Conservation (phyloP, 2,797 vertebrate genomes). For the Momotus momota region DNA sequence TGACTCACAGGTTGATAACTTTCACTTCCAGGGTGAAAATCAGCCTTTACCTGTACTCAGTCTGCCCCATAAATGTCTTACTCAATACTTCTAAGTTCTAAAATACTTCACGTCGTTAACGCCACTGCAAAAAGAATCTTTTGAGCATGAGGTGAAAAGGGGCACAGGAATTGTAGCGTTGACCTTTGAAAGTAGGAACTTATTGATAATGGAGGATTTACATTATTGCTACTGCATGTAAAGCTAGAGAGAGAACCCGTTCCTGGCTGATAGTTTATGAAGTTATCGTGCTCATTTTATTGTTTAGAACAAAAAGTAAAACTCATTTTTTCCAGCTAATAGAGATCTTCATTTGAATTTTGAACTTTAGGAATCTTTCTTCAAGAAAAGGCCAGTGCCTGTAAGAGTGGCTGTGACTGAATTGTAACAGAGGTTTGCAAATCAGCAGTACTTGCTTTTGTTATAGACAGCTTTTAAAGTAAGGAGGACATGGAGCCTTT, state of each 20-base stretch:
- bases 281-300: background rate
- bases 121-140: background rate
- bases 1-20: background rate
- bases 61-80: background rate
- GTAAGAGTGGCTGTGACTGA: background rate
- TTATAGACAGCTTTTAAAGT: background rate
- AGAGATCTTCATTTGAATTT: background rate
- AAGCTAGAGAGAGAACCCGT: background rate
- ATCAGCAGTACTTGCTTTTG: background rate
- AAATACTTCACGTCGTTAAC: rapidly evolving
- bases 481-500: background rate
- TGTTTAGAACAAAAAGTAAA: background rate
- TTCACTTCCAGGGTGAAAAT: background rate
- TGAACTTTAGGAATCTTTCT: background rate
- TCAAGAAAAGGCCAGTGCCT: background rate
- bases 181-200: background rate
- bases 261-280: background rate
- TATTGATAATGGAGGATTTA: background rate
- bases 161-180: background rate
- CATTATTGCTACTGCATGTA: background rate
- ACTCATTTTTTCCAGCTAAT: background rate
- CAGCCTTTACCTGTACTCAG: background rate
- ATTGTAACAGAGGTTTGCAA: background rate
- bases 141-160: rapidly evolving
- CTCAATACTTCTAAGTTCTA: background rate